Percentiles rank a stretch among this genome's conserved stretches.
phyloP scores from a whole-genome alignment of 2,888 invertebrate species.

The Rhorus exstirpatorius region DNA sequence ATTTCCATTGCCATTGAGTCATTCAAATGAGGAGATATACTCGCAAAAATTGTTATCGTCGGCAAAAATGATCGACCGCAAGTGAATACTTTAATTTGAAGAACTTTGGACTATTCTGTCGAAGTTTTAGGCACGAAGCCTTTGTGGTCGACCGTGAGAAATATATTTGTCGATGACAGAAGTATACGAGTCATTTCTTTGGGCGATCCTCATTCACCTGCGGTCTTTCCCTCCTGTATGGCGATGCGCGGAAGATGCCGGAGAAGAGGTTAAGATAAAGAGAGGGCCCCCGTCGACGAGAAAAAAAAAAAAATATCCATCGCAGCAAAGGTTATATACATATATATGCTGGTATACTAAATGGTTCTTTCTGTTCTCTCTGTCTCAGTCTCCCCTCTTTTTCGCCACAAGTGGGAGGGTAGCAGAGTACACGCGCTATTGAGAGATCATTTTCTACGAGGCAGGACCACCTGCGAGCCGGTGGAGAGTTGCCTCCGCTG shows the following conservation, averaged over 20 bases:
- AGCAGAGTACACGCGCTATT: constrained; percentile 60
- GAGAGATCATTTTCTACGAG: constrained; percentile 69
- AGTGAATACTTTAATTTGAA: too few relatives aligned
- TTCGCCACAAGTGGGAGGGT: not conserved
- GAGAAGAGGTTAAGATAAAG: constrained; percentile 28
- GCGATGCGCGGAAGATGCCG: constrained; percentile 22
- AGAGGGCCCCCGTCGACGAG: constrained; percentile 22
- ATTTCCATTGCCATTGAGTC: too few relatives aligned
- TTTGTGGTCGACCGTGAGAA: constrained; percentile 4
- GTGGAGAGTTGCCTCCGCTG: constrained; percentile 46
- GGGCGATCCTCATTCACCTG: constrained; percentile 23
- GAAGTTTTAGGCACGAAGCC: not conserved
- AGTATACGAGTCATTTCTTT: constrained; percentile 19
- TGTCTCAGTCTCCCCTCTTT: constrained; percentile 16
- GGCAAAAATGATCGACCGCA: too few relatives aligned
- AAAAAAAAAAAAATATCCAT: constrained; percentile 68
- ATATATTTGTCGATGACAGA: constrained; percentile 22
- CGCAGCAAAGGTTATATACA: constrained; percentile 40
- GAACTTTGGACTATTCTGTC: not conserved
- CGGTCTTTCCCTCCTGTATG: constrained; percentile 22
- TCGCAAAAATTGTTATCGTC: too few relatives aligned
- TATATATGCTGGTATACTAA: constrained; percentile 53
- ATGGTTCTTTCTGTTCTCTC: constrained; percentile 63
- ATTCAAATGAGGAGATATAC: too few relatives aligned
- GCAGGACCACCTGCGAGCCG: constrained; percentile 72